Evolutionary conservation across 1,140 invertebrate genomes (phyloP), one percentile per base, ranked within the genome.

Genomic region (Drosophila insularis): DNA sequence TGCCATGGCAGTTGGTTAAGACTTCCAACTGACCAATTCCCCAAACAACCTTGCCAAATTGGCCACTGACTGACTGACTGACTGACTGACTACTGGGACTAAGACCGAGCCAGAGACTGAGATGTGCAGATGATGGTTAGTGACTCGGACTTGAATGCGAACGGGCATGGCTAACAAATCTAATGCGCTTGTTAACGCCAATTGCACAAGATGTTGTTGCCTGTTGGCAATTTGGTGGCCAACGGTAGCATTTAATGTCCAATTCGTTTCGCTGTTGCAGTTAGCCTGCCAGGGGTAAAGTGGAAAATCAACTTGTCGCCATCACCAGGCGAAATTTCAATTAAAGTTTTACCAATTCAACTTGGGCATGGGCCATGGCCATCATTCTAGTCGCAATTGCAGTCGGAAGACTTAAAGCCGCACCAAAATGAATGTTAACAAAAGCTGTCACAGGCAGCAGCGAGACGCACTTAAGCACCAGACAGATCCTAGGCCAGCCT

Each of bases 221-320:
- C 69, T 55, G 64, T 46, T 85, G 70, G 77, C 81, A 85, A 85
- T 85, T 85, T 86, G 82, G 82, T 86, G 82, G 82, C 84, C 84
- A 89, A 89, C 84, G 84, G 84, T 89, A 89, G 84, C 84, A 74
- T 89, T 89, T 89, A 89, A 89, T 89, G 84, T 89, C 84, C 84
- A 89, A 89, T 89, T 89, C 84, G 84, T 80, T 87, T 89, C 74
- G 79, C 76, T 71, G 71, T 68, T 68, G 39, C 63, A 40, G 50
- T 50, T 32, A 65, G 32, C 63, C 62, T 55, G 37, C 37, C 53
- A 67, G 35, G 7, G 10, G 11, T 13, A 37, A 53, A 80, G 84
- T 89, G 80, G 84, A 82, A 89, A 89, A 89, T 89, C 80, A 89
- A 89, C 84, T 89, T 89, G 84, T 87, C 84, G 84, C 76, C 68